Base-by-base conservation (phyloP, 2,888 invertebrate species). In the Diogma glabrata region DNA sequence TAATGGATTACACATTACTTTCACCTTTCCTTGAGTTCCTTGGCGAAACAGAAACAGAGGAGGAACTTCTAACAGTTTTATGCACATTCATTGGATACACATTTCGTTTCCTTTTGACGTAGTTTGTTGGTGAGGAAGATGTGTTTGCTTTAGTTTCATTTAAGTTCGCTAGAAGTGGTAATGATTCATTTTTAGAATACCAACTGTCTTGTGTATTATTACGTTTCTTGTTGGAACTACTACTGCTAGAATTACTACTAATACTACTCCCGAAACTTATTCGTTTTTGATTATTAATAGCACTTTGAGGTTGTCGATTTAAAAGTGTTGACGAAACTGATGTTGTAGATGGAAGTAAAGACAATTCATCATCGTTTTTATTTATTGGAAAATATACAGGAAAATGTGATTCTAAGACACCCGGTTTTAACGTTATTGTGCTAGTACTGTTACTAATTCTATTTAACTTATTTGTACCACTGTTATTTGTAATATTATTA, bases 21-120 rank as follows among this genome's bases (percentile, higher is more conserved):
- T 77, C 77, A 24, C 73, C 73, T 50, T 72, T 72, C 20, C 30
- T 19, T 19, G 26, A 28, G 26, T n/a, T n/a, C n/a, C n/a, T n/a
- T n/a, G 47, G 24, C 10, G 26, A 47, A 6, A 19, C 6, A 53
- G 75, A 69, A 53, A 66, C 60, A 9, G 57, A 53, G 23, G 48
- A 40, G 55, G 59, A 55, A 17, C 52, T 49, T 14, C 54, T 45
- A n/a, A 55, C 65, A 57, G 52, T 50, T 20, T 52, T 45, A 16
- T 72, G 71, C 19, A 53, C 49, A 19, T 72, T 72, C 52, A 75
- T 71, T 50, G 80, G 80, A 67, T 79, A 81, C 45, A 81, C 75
- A 60, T 76, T 76, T 60, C 78, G 78, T 61, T 79, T 78, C 55
- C 79, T 71, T 55, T 77, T 73, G 2, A 79, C 76, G 60, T 74